Evolutionary conservation across 2,113 vertebrate species (phyloP).

Genomic region (Crotalus horridus): DNA sequence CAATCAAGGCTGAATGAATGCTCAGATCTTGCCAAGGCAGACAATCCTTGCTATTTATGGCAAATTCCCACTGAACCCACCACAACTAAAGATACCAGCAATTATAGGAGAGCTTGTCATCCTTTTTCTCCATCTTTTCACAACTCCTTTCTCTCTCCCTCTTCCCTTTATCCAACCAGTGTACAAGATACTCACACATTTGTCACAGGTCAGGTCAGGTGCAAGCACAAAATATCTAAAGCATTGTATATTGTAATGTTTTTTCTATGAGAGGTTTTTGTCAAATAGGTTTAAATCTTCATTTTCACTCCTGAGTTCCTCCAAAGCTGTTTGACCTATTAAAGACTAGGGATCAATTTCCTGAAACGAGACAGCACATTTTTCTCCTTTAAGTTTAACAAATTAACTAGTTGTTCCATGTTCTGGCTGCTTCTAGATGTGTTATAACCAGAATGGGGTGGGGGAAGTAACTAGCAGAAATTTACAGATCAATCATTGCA

Average conservation of each 20-base stretch:
- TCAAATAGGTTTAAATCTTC: not conserved
- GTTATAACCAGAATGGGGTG: not conserved
- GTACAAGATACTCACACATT: not conserved
- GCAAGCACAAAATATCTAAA: not conserved
- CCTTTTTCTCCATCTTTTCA: not conserved
- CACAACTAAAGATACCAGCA: conserved; percentile 37
- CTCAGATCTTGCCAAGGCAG: conserved; percentile 48
- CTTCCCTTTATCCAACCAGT: not conserved
- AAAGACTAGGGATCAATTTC: not conserved
- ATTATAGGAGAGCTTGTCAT: conserved; percentile 29
- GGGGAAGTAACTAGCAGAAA: not conserved
- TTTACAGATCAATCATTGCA: not conserved
- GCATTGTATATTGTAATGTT: not conserved
- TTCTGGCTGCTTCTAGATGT: not conserved
- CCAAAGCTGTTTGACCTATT: not conserved
- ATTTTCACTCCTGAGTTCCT: not conserved
- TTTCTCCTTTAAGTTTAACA: not conserved
- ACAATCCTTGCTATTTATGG: conserved; percentile 47
- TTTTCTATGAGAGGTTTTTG: not conserved
- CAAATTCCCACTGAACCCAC: not conserved
- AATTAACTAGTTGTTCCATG: not conserved
- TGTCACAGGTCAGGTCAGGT: not conserved
- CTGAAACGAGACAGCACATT: not conserved
- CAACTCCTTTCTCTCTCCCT: fast-evolving
- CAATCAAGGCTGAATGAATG: conserved; percentile 57